A percentile compares a stretch with the other conserved stretches of the same genome.
Conservation (phyloP, 1,140 invertebrate species). For the Bombus picipes region DNA sequence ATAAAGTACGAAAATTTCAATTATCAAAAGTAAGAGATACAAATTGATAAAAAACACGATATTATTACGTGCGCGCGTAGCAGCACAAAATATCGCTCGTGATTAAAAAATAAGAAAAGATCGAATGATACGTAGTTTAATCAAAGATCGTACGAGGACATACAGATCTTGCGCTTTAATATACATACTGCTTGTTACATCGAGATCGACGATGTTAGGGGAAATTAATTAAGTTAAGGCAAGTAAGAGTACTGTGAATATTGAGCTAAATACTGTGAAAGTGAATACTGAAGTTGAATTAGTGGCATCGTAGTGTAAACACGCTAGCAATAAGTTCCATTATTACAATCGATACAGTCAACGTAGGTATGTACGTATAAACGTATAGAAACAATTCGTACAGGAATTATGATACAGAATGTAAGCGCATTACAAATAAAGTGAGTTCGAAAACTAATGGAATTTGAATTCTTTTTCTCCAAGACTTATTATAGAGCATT, state of each 20-base stretch:
- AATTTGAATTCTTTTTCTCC: too few relatives aligned
- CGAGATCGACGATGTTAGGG: neutral
- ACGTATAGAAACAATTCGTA: too few relatives aligned
- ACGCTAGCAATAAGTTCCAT: neutral
- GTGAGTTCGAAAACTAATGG: too few relatives aligned
- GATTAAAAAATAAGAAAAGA: neutral
- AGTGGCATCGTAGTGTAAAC: neutral
- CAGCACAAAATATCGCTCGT: neutral
- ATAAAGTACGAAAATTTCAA: slow-evolving; percentile 4
- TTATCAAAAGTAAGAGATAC: neutral
- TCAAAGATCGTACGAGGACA: neutral
- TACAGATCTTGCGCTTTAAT: neutral
- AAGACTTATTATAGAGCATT: too few relatives aligned
- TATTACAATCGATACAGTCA: neutral
- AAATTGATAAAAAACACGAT: slow-evolving; percentile 14
- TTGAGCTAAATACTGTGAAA: too few relatives aligned
- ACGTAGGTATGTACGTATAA: neutral
- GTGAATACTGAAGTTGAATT: neutral
- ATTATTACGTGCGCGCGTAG: neutral
- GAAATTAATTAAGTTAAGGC: neutral
- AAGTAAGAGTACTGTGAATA: neutral
- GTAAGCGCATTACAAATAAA: too few relatives aligned
- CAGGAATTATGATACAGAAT: too few relatives aligned
- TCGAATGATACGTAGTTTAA: neutral
- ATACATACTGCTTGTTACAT: neutral